Base-by-base conservation (phyloP, 1,140 invertebrate species). In the Drosophila melanogaster region DNA sequence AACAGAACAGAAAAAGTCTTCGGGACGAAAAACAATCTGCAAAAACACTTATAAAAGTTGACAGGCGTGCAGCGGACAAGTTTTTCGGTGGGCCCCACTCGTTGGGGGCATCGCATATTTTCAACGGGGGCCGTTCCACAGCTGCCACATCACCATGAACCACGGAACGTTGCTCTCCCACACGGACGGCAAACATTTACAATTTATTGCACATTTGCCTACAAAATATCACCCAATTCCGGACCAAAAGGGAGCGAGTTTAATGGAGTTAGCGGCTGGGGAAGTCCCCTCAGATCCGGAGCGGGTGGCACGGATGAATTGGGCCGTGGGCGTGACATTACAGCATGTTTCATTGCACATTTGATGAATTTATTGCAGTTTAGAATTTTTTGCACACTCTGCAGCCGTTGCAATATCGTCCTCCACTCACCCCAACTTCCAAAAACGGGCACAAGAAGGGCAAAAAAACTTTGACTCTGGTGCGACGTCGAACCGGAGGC, bases 361-460 rank as follows among this genome's bases (percentile, higher is more conserved):
- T 87, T 90, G 87, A 90, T 84, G 87, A 90, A 90, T 90, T 90
- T 90, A 90, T 90, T 90, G 87, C 87, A 90, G 83, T 90, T 90
- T 90, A 90, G 87, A 90, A 90, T 87, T 90, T 90, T 89, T 90
- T 87, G 65, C 72, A 78, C 84, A 79, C 69, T 70, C 62, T 89
- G 79, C 84, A 87, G 84, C 79, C 59, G 79, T 83, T 81, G 83
- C 79, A 87, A 44, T 66, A 47, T 30, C 64, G 50, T 14, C 62
- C 70, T 26, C 24, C n/a, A 30, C 44, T 2, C 77, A 53, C 38
- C 67, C 37, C 26, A 11, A 0, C 26, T 3, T 4, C 41, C 17
- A 19, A 46, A 49, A 41, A 49, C 30, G 43, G 19, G 47, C 49
- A 43, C 60, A 37, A 38, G 37, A 44, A 77, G 57, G 14, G 54